A percentile compares a stretch with the other conserved stretches of the same genome.
These are phyloP conservation scores for Dasypogon diadema DNA, from an alignment of 2,888 invertebrate genomes.

Conservation along the genomic window DNA sequence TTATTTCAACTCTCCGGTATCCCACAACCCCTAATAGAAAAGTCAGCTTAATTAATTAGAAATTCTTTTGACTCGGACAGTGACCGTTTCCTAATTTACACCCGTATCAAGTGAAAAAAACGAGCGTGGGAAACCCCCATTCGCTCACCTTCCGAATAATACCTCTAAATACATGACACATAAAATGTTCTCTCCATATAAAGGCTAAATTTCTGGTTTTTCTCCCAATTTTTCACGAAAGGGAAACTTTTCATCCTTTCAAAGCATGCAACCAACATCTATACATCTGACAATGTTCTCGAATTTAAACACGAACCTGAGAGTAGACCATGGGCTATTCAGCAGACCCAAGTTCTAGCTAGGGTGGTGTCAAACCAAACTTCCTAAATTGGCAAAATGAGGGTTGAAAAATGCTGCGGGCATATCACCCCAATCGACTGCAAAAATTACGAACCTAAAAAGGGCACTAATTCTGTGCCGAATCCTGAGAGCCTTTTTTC, in stretches of 20 bases:
- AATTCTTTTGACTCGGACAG: not conserved
- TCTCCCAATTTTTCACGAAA: not conserved
- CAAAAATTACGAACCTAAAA: constrained; percentile 40
- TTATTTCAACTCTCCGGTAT: not conserved
- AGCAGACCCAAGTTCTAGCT: not conserved
- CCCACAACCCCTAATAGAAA: not conserved
- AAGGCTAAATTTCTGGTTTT: not conserved
- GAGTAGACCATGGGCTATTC: not conserved
- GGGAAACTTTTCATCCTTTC: not conserved
- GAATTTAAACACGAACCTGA: not conserved
- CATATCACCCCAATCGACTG: constrained; percentile 38
- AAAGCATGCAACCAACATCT: not conserved
- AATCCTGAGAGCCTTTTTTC: constrained; percentile 14
- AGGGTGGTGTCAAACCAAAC: constrained; percentile 37
- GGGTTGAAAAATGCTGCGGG: constrained; percentile 42
- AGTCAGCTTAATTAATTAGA: not conserved
- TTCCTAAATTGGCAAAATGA: constrained; percentile 44
- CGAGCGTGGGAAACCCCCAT: not conserved
- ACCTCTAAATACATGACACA: not conserved
- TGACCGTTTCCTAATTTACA: not conserved
- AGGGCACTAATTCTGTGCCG: constrained; percentile 15
- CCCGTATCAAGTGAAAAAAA: not conserved
- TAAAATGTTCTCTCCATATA: not conserved
- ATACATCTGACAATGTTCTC: not conserved
- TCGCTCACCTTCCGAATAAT: not conserved